These are phyloP conservation scores for Yponomeuta plumbellus DNA, from an alignment of 2,888 invertebrate genomes.

Conservation along the genomic window DNA sequence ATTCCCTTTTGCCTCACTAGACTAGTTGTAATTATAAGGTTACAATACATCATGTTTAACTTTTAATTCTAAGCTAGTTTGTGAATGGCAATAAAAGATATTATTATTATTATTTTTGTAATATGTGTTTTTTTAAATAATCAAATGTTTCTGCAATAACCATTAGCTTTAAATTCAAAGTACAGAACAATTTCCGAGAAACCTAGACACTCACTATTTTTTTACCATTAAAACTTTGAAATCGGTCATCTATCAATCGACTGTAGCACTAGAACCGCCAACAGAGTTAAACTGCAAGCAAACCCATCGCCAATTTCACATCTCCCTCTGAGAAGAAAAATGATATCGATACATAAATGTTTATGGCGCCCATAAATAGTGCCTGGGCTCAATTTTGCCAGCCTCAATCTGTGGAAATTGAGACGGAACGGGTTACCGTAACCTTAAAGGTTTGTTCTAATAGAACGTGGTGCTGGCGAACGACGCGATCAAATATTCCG, in stretches of 20 bases:
- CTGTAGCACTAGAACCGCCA: not conserved
- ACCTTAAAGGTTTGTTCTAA: constrained; percentile 7
- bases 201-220: no score
- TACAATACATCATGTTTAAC: no score
- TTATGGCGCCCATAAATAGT: constrained; percentile 53
- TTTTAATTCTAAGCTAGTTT: no score
- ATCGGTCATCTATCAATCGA: not conserved
- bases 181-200: no score
- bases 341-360: constrained; percentile 54
- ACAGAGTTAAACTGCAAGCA: not conserved
- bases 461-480: not conserved
- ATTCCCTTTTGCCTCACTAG: no score
- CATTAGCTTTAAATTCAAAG: no score
- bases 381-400: constrained; percentile 39
- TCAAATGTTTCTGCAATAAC: no score
- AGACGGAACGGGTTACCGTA: constrained; percentile 33
- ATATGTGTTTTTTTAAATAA: no score
- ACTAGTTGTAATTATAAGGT: no score
- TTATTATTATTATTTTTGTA: no score
- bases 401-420: constrained; percentile 45
- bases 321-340: constrained; percentile 42
- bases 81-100: no score
- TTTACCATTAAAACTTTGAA: not conserved
- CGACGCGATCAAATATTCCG: no score
- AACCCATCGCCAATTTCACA: constrained; percentile 26